These are phyloP conservation scores for Meiosimyza platycephala DNA, from an alignment of 2,888 invertebrate genomes.

Conservation along the genomic window DNA sequence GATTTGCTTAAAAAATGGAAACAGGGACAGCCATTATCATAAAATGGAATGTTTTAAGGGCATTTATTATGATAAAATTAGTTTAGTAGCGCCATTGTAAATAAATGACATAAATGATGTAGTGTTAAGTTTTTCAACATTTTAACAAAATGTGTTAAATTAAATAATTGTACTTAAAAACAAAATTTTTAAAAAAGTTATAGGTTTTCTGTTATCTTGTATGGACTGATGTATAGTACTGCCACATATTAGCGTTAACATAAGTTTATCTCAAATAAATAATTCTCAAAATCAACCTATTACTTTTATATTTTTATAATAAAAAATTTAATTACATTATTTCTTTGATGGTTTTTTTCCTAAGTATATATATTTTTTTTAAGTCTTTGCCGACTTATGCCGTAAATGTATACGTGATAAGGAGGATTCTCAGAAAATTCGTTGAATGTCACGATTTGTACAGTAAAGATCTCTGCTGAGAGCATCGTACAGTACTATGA, in stretches of 20 bases:
- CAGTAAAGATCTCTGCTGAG: too few relatives aligned
- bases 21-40: conserved; percentile 49
- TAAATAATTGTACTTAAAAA: conserved; percentile 9
- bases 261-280: conserved; percentile 14
- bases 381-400: too few relatives aligned
- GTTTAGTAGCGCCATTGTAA: conserved; percentile 16
- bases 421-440: too few relatives aligned
- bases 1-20: conserved; percentile 53
- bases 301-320: not conserved
- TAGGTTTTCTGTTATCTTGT: not conserved
- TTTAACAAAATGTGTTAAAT: not conserved
- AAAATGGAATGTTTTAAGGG: conserved; percentile 25
- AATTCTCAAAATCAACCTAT: too few relatives aligned
- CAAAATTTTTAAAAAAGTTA: conserved; percentile 5
- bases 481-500: too few relatives aligned
- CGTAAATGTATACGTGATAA: too few relatives aligned
- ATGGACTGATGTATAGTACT: conserved; percentile 13
- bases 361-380: too few relatives aligned
- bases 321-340: not conserved
- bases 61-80: not conserved
- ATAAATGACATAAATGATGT: conserved; percentile 16
- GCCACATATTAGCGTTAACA: conserved; percentile 16
- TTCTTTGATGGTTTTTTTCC: too few relatives aligned
- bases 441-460: too few relatives aligned
- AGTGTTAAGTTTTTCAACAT: conserved; percentile 16